phyloP scores from a whole-genome alignment of 1,140 invertebrate species.

The Rhagoletis zephyria region DNA sequence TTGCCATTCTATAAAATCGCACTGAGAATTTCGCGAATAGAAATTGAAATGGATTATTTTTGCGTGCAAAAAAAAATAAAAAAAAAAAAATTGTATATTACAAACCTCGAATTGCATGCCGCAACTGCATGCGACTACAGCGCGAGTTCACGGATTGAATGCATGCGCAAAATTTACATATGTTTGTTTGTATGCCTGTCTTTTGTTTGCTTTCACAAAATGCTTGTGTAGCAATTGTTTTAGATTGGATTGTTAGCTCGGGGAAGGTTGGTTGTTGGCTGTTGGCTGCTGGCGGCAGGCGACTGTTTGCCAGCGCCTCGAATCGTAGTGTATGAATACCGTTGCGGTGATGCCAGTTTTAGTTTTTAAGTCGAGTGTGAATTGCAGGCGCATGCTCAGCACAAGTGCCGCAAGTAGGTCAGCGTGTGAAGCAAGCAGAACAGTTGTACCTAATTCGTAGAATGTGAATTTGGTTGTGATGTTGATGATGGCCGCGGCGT shows the following conservation, averaged over 20 bases:
- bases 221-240: slow-evolving; percentile 38
- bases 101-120: not conserved
- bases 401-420: not conserved
- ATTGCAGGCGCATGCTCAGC: not conserved
- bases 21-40: not conserved
- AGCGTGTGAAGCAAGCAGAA: not conserved
- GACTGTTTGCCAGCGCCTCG: not conserved
- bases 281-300: not conserved
- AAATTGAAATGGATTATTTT: slow-evolving; percentile 45
- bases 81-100: not conserved
- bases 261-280: not conserved
- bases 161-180: not conserved
- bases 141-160: not conserved
- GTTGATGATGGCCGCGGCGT: not conserved
- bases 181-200: not conserved
- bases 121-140: not conserved
- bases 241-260: slow-evolving; percentile 30
- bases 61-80: slow-evolving; percentile 8
- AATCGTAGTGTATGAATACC: not conserved
- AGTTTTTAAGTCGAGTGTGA: slow-evolving; percentile 6
- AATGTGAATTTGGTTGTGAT: not conserved
- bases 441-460: no score
- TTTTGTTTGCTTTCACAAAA: slow-evolving; percentile 14
- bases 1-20: not conserved
- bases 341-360: not conserved